Evolutionary conservation across 2,797 vertebrate genomes (phyloP), one percentile per base, ranked within the genome.

Genomic region (Amphiprion clarkii): DNA sequence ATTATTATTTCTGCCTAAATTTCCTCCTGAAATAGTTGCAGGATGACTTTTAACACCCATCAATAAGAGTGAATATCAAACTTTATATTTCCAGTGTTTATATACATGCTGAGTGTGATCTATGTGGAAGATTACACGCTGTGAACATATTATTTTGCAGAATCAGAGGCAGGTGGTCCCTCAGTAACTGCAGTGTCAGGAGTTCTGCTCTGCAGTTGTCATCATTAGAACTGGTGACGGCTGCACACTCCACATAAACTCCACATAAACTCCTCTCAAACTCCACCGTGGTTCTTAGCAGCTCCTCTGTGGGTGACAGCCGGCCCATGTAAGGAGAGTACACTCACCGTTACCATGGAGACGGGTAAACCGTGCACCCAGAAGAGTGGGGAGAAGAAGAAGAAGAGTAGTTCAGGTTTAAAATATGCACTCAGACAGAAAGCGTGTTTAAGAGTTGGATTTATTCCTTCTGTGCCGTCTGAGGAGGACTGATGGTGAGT

Each of bases 341-440:
- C 71, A 67, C 72, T 55, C 58, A 59, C 21, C 7, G 89, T 93
- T 80, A 55, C 93, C 64, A 89, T 93, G 88, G 93, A 79, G 81
- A 93, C 93, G 13, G 61, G 87, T 93, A 89, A 93, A 95, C 93
- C 76, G 39, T 77, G 74, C 67, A 64, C 27, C 27, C 23, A 40
- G 61, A 55, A 40, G 61, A 77, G 40, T 31, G 27, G 29, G 17
- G 65, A 60, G 33, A 60, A 56, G 19, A 33, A 56, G 9, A 33
- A 23, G 23, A 23, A 25, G 63, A 76, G 58, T 71, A 77, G 68
- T 70, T 57, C 46, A 13, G 68, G 40, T 71, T 70, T 66, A 79
- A 54, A 72, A 69, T 19, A 19, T 58, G 68, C 65, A 44, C 42
- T 10, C 3, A 12, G 31, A 67, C 19, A 51, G 21, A 65, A 11